Evolutionary conservation across 2,797 vertebrate species (phyloP).

Genomic region (Anabas testudineus): DNA sequence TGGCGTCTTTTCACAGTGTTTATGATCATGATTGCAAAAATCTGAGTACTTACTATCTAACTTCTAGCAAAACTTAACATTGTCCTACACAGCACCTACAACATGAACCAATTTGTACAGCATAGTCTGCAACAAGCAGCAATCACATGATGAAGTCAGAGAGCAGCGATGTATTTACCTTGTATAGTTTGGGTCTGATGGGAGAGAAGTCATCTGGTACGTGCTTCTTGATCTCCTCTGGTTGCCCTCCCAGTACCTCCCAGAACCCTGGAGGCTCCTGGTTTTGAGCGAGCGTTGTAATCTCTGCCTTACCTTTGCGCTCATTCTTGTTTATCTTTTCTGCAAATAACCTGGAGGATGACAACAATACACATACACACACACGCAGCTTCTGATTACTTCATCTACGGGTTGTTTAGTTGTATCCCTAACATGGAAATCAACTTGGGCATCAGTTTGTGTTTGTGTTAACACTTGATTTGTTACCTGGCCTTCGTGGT

Average conservation of each 20-base stretch:
- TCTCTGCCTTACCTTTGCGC: conserved; percentile 94
- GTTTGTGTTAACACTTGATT: neutral
- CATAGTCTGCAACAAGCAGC: neutral
- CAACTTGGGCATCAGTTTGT: too few relatives aligned
- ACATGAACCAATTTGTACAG: neutral
- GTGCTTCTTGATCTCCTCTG: conserved; percentile 91
- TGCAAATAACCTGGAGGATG: conserved; percentile 88
- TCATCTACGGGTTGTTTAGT: neutral
- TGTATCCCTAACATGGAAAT: neutral
- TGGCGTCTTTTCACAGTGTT: neutral
- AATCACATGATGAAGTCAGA: neutral
- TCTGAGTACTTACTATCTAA: neutral
- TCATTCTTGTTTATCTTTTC: conserved; percentile 99
- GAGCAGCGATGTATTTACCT: conserved; percentile 78
- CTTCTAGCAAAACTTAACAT: neutral
- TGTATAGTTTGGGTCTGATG: conserved; percentile 94
- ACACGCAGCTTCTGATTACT: neutral
- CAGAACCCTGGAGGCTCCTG: conserved; percentile 93
- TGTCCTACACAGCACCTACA: neutral
- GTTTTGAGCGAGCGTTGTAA: conserved; percentile 86
- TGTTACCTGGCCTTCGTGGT: conserved; percentile 94
- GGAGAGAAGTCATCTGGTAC: conserved; percentile 94
- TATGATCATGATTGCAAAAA: neutral
- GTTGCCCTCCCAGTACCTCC: conserved; percentile 92
- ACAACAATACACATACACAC: neutral